Evolutionary conservation across 2,888 invertebrate species (phyloP).

Genomic region (Philereme vetulata): DNA sequence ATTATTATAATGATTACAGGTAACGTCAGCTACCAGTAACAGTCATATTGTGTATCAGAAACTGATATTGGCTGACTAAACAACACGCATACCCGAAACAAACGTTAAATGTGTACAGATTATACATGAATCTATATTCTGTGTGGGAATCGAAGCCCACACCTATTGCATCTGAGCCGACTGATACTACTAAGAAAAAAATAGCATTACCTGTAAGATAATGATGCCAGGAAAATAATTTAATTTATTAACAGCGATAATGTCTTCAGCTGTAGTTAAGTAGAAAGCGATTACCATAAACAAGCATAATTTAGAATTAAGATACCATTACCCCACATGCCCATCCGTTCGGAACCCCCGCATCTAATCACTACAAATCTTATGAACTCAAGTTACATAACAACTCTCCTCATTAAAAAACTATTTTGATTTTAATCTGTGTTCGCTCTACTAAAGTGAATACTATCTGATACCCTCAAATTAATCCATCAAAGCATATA

Average conservation of each 20-base stretch:
- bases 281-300: constrained; percentile 30
- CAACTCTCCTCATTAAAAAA: constrained; percentile 47
- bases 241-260: constrained; percentile 7
- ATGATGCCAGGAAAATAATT: too few relatives aligned
- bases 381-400: constrained; percentile 38
- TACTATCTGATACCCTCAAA: constrained; percentile 64
- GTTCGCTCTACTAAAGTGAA: constrained; percentile 51
- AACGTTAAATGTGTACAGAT: too few relatives aligned
- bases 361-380: constrained; percentile 38
- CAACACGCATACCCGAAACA: too few relatives aligned
- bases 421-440: constrained; percentile 57
- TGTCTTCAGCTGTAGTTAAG: constrained; percentile 22
- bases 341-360: constrained; percentile 35
- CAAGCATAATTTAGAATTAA: constrained; percentile 34
- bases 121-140: too few relatives aligned
- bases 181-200: too few relatives aligned
- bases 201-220: too few relatives aligned
- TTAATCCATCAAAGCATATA: constrained; percentile 78
- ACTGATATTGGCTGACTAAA: too few relatives aligned
- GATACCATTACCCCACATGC: constrained; percentile 35
- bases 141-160: too few relatives aligned
- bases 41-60: too few relatives aligned
- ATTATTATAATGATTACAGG: too few relatives aligned
- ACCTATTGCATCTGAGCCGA: too few relatives aligned
- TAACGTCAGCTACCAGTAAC: too few relatives aligned